Base-by-base conservation (phyloP, 2,113 vertebrate species). In the Myotis lucifugus region DNA sequence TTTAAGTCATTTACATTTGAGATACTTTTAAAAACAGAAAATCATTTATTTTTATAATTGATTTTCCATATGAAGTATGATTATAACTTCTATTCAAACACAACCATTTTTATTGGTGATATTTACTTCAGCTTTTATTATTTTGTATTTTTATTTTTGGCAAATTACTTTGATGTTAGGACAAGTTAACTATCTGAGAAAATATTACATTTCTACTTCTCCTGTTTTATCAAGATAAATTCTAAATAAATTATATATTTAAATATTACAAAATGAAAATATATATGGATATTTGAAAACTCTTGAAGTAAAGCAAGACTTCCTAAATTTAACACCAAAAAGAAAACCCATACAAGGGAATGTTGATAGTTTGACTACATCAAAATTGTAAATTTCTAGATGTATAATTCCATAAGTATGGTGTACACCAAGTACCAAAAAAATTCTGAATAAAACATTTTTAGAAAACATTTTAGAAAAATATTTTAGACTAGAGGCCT, bases 191-290 rank as follows among this genome's bases (percentile, higher is more conserved):
- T 87, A 46, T n/a, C n/a, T 78, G 8, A 92, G 78, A 29, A 89
- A 32, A 85, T 85, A 85, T 52, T 74, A 90, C 17, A 77, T 59
- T 77, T 64, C 54, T 61, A 79, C 8, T 91, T 92, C 40, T 95
- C 18, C 9, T 66, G 15, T 77, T 91, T 90, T 7, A 94, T 52
- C n/a, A 86, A 90, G 50, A 93, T 81, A 85, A 85, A 95, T 93
- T 85, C 15, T 50, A 93, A 88, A 90, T 88, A 23, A 91, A 81
- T 61, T 42, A 92, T 85, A 81, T 78, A 79, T 59, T 96, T 70
- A 18, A 59, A 61, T 8, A 69, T 90, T 59, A 74, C 8, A 69
- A 87, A 85, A 91, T 50, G 4, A 64, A 81, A 90, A 73, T 85
- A 77, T 32, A 88, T 76, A 9, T 59, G 14, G 70, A 74, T n/a